These are phyloP conservation scores for Megalops atlanticus DNA, from an alignment of 2,113 vertebrate genomes.

Conservation along the genomic window DNA sequence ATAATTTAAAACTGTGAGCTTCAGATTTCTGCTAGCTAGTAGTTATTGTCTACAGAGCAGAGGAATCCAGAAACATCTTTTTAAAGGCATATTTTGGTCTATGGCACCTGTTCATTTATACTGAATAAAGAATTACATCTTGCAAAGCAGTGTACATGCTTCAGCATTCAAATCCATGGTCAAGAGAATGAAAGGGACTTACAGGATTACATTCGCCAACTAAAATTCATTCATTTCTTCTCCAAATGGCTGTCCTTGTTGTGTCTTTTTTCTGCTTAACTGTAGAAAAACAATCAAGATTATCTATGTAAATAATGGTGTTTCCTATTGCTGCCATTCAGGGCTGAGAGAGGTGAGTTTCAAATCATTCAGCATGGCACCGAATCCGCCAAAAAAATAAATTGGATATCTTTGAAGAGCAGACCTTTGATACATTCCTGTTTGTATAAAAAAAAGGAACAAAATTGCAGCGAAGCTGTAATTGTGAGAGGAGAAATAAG, in stretches of 20 bases:
- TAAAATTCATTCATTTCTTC: too few relatives aligned
- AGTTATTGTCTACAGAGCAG: too few relatives aligned
- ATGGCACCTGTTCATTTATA: background rate
- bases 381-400: background rate
- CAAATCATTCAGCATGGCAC: background rate
- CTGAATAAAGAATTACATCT: background rate
- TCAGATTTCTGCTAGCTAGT: too few relatives aligned
- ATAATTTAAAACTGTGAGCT: too few relatives aligned
- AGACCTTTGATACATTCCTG: background rate
- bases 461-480: background rate
- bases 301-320: background rate
- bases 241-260: background rate
- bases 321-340: background rate
- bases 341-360: background rate
- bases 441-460: background rate
- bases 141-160: background rate
- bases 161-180: background rate
- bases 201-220: background rate
- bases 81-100: background rate
- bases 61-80: background rate
- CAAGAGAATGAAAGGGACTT: background rate
- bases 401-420: conserved; percentile 1
- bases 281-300: background rate
- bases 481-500: background rate
- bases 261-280: background rate